phyloP scores from a whole-genome alignment of 1,140 invertebrate species.

The Notospermus geniculatus region DNA sequence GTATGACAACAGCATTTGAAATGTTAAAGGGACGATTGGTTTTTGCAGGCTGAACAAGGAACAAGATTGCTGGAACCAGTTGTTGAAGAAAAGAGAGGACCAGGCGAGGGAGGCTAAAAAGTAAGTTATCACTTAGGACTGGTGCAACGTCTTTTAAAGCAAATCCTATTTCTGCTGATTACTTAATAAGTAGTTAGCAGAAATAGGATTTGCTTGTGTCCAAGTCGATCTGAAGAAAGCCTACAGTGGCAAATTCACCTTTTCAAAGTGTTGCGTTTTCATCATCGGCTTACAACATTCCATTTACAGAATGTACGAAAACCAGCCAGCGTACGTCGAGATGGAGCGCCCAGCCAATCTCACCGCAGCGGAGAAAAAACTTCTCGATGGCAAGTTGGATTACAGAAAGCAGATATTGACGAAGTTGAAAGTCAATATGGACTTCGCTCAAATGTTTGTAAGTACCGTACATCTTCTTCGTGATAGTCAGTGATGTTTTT shows the following conservation, averaged over 20 bases:
- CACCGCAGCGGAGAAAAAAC: not conserved
- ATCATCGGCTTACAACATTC: too few relatives aligned
- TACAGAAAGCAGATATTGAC: not conserved
- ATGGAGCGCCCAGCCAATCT: not conserved
- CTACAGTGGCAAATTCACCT: too few relatives aligned
- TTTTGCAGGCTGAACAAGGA: slow-evolving; percentile 1
- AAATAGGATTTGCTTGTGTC: too few relatives aligned
- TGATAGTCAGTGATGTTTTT: too few relatives aligned
- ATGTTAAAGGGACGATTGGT: too few relatives aligned
- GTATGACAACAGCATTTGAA: too few relatives aligned
- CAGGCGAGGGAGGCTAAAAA: not conserved
- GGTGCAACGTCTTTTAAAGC: too few relatives aligned
- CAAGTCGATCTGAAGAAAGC: too few relatives aligned
- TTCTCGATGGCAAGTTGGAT: slow-evolving; percentile 3
- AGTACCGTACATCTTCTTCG: too few relatives aligned
- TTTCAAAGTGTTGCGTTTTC: too few relatives aligned
- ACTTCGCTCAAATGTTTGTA: not conserved
- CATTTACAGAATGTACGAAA: not conserved
- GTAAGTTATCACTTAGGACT: not conserved
- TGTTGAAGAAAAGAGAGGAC: not conserved
- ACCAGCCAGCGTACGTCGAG: not conserved
- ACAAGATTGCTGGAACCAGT: not conserved
- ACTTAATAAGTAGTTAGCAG: too few relatives aligned
- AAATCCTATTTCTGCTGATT: too few relatives aligned
- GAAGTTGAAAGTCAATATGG: not conserved